These are phyloP conservation scores for Barbus barbus DNA, from an alignment of 2,113 vertebrate genomes.

Conservation along the genomic window DNA sequence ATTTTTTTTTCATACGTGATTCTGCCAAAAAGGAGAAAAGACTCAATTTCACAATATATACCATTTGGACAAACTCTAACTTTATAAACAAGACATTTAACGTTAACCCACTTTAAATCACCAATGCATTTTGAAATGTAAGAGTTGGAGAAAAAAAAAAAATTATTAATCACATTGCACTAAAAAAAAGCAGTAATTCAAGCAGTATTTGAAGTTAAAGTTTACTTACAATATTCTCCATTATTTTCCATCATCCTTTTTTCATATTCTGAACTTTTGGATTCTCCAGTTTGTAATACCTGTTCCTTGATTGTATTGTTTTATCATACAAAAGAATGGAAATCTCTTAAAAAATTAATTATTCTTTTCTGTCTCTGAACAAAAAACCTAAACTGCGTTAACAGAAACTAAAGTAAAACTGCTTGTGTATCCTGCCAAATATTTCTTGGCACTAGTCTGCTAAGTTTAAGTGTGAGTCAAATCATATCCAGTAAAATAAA, in stretches of 20 bases:
- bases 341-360: background rate
- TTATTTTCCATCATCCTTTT: background rate
- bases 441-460: background rate
- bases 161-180: background rate
- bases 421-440: slow-evolving; percentile 6
- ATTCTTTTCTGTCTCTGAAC: background rate
- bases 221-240: background rate
- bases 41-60: background rate
- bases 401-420: background rate
- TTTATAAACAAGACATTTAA: too few relatives aligned
- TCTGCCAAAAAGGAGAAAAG: slow-evolving; percentile 15
- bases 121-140: background rate
- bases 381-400: background rate
- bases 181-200: background rate
- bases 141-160: background rate
- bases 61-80: background rate
- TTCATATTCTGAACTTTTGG: background rate
- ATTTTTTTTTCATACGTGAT: background rate
- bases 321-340: background rate
- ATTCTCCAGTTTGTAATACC: background rate
- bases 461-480: background rate
- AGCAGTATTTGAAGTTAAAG: background rate
- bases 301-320: background rate
- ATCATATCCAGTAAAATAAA: too few relatives aligned
- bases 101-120: background rate